Base-by-base conservation (phyloP, 2,113 vertebrate species). In the Emydocephalus ijimae region DNA sequence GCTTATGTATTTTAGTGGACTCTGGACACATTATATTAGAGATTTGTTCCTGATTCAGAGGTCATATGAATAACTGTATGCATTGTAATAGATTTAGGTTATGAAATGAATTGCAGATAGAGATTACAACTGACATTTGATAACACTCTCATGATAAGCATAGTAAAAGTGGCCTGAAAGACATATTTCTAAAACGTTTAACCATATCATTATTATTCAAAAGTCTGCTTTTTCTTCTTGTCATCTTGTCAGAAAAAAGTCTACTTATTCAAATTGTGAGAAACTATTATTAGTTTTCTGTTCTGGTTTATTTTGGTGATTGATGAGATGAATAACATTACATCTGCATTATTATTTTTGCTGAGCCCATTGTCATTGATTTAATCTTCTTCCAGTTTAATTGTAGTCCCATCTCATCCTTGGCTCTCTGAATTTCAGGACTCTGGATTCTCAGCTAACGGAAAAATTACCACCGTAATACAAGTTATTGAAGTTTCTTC, bases 1-100 rank as follows among this genome's bases (percentile, higher is more conserved):
- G 0, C 91, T 94, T 90, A 94, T 89, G 94, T 61, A 93, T 93
- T 87, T 93, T 93, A 92, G 85, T 90, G 56, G 3, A 92, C 92
- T 91, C 92, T 87, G 94, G 88, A 92, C 56, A 88, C 20, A 10
- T 5, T 93, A 45, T 12, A 91, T 88, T 93, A 92, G 94, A 95
- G 94, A 91, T 93, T n/a, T 89, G 9, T 94, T 86, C 11, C 91
- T 92, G 92, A 89, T 90, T 94, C 88, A 90, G 26, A 87, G 57
- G 39, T 93, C 94, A 56, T 43, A 64, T 92, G 21, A 3, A 91
- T 92, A 95, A 93, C 21, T 23, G 74, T 39, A 81, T 81, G 74
- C 74, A 81, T 9, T 81, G 74, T 81, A 81, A 21, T 43, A 20
- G 74, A 81, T 39, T 81, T 81, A 81, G 18, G 18, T 43, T 43